Conservation (phyloP, 1,140 invertebrate genomes). For the Berghia stephanieae region DNA sequence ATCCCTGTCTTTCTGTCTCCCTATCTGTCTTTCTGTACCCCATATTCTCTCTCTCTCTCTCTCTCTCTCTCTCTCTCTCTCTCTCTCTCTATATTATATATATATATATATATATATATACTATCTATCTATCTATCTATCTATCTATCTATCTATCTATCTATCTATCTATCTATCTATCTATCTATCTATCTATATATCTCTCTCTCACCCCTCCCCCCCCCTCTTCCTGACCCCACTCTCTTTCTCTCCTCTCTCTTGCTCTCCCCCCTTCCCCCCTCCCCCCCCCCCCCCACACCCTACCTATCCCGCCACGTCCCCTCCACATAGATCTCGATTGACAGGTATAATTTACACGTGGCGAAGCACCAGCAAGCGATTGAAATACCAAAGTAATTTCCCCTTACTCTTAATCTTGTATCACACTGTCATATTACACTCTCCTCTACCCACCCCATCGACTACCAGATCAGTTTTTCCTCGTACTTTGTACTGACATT, state of each 20-base stretch:
- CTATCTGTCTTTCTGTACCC: not conserved
- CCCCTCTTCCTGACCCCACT: not conserved
- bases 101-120: too few relatives aligned
- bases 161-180: not conserved
- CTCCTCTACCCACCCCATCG: too few relatives aligned
- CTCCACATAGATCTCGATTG: too few relatives aligned
- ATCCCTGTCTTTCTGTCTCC: not conserved
- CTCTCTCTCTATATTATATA: too few relatives aligned
- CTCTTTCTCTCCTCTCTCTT: not conserved
- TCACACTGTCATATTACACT: too few relatives aligned
- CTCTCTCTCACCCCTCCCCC: not conserved
- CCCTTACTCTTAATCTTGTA: too few relatives aligned
- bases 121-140: not conserved
- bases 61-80: not conserved
- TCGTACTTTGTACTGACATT: too few relatives aligned
- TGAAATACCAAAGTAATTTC: too few relatives aligned
- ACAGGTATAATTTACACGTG: too few relatives aligned
- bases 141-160: not conserved
- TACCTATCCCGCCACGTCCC: too few relatives aligned
- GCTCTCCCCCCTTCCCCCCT: not conserved
- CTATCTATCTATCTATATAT: not conserved
- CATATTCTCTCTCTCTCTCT: not conserved
- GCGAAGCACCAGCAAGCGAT: too few relatives aligned
- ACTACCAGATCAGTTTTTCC: too few relatives aligned
- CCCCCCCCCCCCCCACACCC: not conserved